Conservation (phyloP, 2,888 invertebrate genomes). For the Spodoptera littoralis region DNA sequence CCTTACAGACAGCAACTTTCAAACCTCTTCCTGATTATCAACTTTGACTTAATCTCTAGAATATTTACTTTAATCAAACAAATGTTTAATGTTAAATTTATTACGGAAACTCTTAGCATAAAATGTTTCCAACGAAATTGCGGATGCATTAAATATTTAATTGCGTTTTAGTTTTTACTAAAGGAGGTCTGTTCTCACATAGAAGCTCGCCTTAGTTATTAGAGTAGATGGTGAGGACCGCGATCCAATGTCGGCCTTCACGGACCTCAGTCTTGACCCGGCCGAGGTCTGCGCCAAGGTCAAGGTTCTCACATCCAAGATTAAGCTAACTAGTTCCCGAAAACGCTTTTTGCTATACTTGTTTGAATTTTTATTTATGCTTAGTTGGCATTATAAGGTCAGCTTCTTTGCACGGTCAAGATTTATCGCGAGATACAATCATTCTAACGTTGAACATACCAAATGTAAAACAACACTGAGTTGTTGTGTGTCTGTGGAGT, state of each 20-base stretch:
- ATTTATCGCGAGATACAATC: no score
- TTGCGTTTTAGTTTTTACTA: slow-evolving; percentile 16
- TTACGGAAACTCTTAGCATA: not conserved
- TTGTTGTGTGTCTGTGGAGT: no score
- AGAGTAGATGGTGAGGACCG: slow-evolving; percentile 16
- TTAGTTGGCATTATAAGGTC: slow-evolving; percentile 9
- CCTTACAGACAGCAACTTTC: no score
- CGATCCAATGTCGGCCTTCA: slow-evolving; percentile 50
- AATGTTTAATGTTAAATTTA: slow-evolving; percentile 1
- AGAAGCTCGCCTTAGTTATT: slow-evolving; percentile 25
- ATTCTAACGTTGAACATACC: no score
- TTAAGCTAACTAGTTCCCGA: slow-evolving; percentile 45
- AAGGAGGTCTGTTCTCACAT: slow-evolving; percentile 8
- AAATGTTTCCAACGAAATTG: slow-evolving; percentile 6
- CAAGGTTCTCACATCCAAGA: slow-evolving; percentile 50
- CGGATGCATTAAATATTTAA: slow-evolving; percentile 14
- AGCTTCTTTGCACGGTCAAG: not conserved
- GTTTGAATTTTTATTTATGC: slow-evolving; percentile 19
- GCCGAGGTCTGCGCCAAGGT: slow-evolving; percentile 53
- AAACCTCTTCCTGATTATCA: not conserved
- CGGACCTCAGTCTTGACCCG: slow-evolving; percentile 49
- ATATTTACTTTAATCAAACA: not conserved
- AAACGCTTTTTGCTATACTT: slow-evolving; percentile 41
- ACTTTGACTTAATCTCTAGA: not conserved
- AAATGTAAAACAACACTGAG: no score